These are phyloP conservation scores for Octodon degus DNA, from an alignment of 2,113 vertebrate genomes.

Conservation along the genomic window DNA sequence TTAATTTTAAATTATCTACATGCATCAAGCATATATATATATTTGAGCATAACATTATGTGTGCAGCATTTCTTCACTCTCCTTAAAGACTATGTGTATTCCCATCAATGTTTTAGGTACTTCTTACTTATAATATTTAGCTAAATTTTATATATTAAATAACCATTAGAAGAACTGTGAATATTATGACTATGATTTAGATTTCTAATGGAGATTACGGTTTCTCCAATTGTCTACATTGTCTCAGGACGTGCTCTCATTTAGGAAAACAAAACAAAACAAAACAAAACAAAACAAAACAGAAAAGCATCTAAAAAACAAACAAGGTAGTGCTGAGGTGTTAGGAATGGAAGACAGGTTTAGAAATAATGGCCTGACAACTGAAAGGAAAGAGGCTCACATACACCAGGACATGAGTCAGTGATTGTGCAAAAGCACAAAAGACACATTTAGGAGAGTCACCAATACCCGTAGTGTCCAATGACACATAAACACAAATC, in stretches of 20 bases:
- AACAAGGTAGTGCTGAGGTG: neutral
- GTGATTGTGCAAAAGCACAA: neutral
- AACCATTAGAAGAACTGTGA: neutral
- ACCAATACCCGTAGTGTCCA: neutral
- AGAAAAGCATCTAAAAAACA: neutral
- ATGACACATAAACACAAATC: conserved; percentile 29
- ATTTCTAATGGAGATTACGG: neutral
- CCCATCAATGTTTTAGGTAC: neutral
- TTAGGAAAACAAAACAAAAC: neutral
- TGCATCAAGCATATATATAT: neutral
- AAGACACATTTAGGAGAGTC: conserved; percentile 20
- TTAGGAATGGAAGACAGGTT: neutral
- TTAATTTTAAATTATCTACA: conserved; percentile 28
- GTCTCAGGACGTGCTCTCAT: neutral
- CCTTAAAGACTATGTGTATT: neutral
- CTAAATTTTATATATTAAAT: neutral
- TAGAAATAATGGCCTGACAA: neutral
- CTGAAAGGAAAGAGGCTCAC: neutral
- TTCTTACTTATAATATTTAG: conserved; percentile 4
- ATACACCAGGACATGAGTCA: neutral
- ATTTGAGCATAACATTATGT: neutral
- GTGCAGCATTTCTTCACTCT: neutral
- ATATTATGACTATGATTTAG: neutral
- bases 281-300: neutral
- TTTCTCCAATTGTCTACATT: neutral